Evolutionary conservation across 2,113 vertebrate genomes (phyloP), one percentile per base, ranked within the genome.

Genomic region (Diglossa brunneiventris): DNA sequence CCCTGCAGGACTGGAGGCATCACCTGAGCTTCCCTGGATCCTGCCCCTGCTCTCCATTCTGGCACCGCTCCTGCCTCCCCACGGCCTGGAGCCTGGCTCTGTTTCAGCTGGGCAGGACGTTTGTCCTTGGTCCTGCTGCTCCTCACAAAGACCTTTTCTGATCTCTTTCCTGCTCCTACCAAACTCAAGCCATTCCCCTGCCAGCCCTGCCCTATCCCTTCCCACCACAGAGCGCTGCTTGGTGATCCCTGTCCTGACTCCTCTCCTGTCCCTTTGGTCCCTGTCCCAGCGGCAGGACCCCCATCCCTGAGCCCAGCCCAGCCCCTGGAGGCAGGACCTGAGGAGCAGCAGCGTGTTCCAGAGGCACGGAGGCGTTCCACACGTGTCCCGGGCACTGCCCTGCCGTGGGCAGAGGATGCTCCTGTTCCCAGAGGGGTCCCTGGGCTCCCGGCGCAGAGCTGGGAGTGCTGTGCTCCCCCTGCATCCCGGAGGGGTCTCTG

Each of bases 131-230:
- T 81, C 31, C 63, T 77, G 50, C 42, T 88, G 39, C 15, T 64
- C 53, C 84, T 70, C 6, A 0, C 3, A 10, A 58, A 21, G 17
- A 13, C 10, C 13, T 0, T 21, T 81, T 21, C 63, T 33, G 46
- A 24, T 30, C 15, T 39, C 10, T 37, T 6, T 67, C 77, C 55
- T 39, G 59, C 23, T 59, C 50, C 59, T 58, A 11, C 30, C 12
- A 10, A 81, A 69, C n/a, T 70, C 56, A 15, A 19, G 2, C 41
- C 44, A 18, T 78, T 53, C 64, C 53, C 42, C 74, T 77, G 80
- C 21, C 59, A 52, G 7, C 24, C 30, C 67, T 90, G 37, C 10
- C 41, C 17, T 23, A 6, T 16, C 17, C 59, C 28, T 83, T 62
- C 50, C 37, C 35, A 39, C 39, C 39, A 39, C 79, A 68, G 53